phyloP scores from a whole-genome alignment of 2,113 vertebrate species.

The Dicentrarchus labrax region DNA sequence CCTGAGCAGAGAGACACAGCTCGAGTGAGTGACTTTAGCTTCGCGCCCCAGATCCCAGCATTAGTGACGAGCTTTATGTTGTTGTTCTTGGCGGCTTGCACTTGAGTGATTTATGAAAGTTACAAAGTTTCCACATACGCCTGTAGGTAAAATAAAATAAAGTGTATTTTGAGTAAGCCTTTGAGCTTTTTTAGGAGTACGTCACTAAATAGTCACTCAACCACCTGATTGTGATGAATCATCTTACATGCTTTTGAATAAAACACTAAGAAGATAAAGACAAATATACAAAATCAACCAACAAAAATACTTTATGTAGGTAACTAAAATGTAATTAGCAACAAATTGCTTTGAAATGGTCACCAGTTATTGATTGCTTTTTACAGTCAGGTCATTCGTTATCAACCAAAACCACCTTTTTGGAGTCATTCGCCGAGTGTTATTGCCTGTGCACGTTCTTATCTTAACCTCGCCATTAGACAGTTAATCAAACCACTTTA shows the following conservation, averaged over 20 bases:
- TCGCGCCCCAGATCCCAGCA: conserved; percentile 8
- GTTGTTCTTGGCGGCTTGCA: conserved; percentile 2
- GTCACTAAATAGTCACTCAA: no score
- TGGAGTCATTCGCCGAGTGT: background rate
- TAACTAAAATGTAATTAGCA: background rate
- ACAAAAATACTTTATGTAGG: background rate
- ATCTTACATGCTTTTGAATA: background rate
- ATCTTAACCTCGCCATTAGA: conserved; percentile 54
- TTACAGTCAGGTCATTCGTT: conserved; percentile 22
- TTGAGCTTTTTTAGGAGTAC: background rate
- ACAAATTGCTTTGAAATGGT: conserved; percentile 30
- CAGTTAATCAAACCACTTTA: conserved; percentile 63
- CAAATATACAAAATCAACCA: background rate
- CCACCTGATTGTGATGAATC: background rate
- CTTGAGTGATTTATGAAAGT: conserved; percentile 25
- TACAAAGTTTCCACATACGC: background rate
- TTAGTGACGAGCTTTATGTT: conserved; percentile 26
- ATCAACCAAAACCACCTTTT: conserved; percentile 55
- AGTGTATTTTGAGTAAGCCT: conserved; percentile 2
- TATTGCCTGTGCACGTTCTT: conserved; percentile 51
- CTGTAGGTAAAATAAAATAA: conserved; percentile 30
- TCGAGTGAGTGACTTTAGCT: conserved; percentile 39
- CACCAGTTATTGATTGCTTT: conserved; percentile 33
- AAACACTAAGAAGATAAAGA: background rate
- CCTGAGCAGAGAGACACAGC: conserved; percentile 17